A percentile compares a stretch with the other conserved stretches of the same genome.
Conservation (phyloP, 2,888 invertebrate genomes). For the Reticulitermes lucifugus region DNA sequence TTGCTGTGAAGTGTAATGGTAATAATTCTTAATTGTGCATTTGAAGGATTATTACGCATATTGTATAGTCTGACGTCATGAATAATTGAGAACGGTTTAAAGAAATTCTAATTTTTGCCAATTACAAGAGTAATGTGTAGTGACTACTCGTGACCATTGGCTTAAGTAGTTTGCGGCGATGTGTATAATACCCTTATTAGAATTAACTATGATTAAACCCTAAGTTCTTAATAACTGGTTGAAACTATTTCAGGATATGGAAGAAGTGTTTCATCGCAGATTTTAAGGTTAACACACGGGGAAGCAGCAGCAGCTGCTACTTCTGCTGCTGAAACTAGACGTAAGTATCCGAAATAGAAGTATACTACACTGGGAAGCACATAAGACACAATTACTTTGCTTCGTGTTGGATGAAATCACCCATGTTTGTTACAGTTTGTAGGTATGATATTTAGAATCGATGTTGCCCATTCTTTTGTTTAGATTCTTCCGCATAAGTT, state of each 20-base stretch:
- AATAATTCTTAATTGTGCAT: background rate
- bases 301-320: constrained; percentile 55
- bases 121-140: background rate
- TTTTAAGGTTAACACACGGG: constrained; percentile 49
- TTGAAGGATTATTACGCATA: background rate
- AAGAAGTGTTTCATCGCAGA: constrained; percentile 32
- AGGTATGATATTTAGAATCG: too few species aligned
- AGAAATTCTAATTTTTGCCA: background rate
- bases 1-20: constrained; percentile 17
- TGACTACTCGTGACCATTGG: background rate
- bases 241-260: constrained; percentile 43
- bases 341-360: constrained; percentile 52
- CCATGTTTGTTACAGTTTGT: too few species aligned
- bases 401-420: too few species aligned
- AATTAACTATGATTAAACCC: background rate
- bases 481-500: too few species aligned
- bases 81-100: background rate
- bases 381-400: too few species aligned
- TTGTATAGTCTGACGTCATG: background rate
- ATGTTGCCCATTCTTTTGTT: too few species aligned
- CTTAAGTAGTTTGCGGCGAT: background rate
- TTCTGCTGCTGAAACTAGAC: constrained; percentile 56
- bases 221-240: background rate
- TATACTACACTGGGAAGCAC: too few species aligned
- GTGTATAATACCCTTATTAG: background rate